Conservation (phyloP, 2,888 invertebrate species). For the Drosophila histrio region DNA sequence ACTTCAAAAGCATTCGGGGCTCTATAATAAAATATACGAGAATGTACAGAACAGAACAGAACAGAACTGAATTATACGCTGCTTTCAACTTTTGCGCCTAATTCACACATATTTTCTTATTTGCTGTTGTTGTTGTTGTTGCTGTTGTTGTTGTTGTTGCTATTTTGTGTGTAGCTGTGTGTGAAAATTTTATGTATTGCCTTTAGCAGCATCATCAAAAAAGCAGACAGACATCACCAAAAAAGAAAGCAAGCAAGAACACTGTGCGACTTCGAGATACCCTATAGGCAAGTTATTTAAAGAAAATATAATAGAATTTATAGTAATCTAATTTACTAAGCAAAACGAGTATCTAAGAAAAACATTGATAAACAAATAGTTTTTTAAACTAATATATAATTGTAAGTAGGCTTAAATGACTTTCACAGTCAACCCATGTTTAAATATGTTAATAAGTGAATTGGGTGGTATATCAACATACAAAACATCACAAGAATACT, state of each 20-base stretch:
- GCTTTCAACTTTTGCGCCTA: slow-evolving; percentile 77
- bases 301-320: too few species aligned
- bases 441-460: too few species aligned
- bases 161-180: slow-evolving; percentile 47
- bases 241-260: slow-evolving; percentile 5
- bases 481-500: too few species aligned
- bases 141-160: slow-evolving; percentile 17
- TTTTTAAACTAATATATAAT: too few species aligned
- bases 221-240: slow-evolving; percentile 25
- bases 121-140: slow-evolving; percentile 23
- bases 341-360: too few species aligned
- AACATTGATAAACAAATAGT: too few species aligned
- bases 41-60: slow-evolving; percentile 34
- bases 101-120: slow-evolving; percentile 68
- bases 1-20: slow-evolving; percentile 69
- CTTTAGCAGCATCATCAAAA: slow-evolving; percentile 75
- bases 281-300: too few species aligned
- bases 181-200: slow-evolving; percentile 72
- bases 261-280: not conserved
- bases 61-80: slow-evolving; percentile 58
- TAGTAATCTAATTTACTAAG: too few species aligned
- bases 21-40: slow-evolving; percentile 58
- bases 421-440: too few species aligned
- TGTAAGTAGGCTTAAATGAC: too few species aligned
- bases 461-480: too few species aligned